Percentiles rank a stretch among this genome's conserved stretches.
Conservation (phyloP, 2,113 vertebrate genomes). For the Catagonus wagneri region DNA sequence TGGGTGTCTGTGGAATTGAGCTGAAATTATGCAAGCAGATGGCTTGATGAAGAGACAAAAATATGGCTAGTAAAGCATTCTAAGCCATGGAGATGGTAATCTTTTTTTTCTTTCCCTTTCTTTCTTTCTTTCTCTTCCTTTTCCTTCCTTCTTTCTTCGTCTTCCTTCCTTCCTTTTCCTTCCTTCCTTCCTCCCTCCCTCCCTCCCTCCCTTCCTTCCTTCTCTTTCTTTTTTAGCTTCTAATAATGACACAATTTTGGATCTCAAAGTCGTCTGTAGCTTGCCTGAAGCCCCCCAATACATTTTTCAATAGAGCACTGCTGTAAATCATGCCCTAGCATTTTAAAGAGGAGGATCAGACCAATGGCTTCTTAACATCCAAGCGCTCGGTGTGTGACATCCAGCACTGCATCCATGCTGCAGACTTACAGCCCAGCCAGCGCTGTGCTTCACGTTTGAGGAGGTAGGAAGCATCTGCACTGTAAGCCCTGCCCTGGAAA, state of each 20-base stretch:
- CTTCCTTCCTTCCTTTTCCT: too few relatives aligned
- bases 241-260: constrained; percentile 48
- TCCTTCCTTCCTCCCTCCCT: too few relatives aligned
- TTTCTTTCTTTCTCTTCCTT: too few relatives aligned
- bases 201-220: too few relatives aligned
- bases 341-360: background rate
- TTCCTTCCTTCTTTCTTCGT: too few relatives aligned
- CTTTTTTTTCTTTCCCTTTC: too few relatives aligned
- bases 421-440: background rate
- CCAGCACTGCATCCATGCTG: background rate
- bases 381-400: background rate
- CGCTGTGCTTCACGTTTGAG: too few relatives aligned
- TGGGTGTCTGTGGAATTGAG: constrained; percentile 48
- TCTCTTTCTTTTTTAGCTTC: background rate
- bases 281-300: background rate
- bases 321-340: background rate
- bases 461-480: background rate
- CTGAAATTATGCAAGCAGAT: constrained; percentile 64
- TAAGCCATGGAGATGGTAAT: constrained; percentile 40
- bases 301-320: background rate
- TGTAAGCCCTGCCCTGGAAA: background rate
- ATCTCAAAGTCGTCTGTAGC: background rate
- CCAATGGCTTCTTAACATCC: background rate
- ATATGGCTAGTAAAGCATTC: background rate
- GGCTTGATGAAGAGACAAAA: constrained; percentile 49